A percentile compares a stretch with the other conserved stretches of the same genome.
Conservation (phyloP, 2,113 vertebrate species). For the Coryphaenoides rupestris region DNA sequence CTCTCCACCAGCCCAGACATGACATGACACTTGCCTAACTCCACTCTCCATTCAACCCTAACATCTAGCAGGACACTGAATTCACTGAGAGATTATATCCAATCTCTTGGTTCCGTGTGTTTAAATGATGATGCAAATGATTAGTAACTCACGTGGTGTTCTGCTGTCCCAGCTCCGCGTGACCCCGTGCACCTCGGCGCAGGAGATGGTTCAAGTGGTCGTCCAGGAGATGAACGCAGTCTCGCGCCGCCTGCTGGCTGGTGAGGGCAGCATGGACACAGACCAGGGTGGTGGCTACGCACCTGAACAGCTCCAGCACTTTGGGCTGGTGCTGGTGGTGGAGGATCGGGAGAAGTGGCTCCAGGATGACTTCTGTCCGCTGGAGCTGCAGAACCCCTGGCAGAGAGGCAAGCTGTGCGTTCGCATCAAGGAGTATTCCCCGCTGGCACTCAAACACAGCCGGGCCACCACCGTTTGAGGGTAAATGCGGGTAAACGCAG, state of each 20-base stretch:
- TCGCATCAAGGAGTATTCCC: slow-evolving; percentile 83
- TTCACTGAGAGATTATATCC: too few species aligned
- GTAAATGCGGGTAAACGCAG: slow-evolving; percentile 6
- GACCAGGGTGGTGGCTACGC: slow-evolving; percentile 50
- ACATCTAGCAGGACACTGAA: background rate
- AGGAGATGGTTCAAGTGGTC: slow-evolving; percentile 84
- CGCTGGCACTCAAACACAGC: slow-evolving; percentile 77
- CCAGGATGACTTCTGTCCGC: slow-evolving; percentile 79
- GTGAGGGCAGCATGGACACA: slow-evolving; percentile 57
- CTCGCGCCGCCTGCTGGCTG: slow-evolving; percentile 61
- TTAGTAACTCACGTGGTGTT: background rate
- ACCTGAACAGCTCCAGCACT: slow-evolving; percentile 83
- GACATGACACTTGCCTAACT: background rate
- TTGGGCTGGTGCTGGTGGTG: slow-evolving; percentile 78
- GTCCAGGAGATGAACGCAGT: slow-evolving; percentile 84
- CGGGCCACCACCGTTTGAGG: slow-evolving; percentile 83
- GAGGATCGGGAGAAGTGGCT: slow-evolving; percentile 82
- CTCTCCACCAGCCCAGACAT: too few species aligned
- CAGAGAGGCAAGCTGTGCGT: slow-evolving; percentile 80
- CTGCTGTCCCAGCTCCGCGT: slow-evolving; percentile 74
- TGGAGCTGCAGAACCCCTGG: slow-evolving; percentile 80
- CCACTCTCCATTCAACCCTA: too few species aligned
- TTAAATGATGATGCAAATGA: too few species aligned
- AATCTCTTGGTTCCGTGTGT: too few species aligned
- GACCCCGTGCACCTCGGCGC: slow-evolving; percentile 74